A percentile compares a stretch with the other conserved stretches of the same genome.
These are phyloP conservation scores for Baccha elongata DNA, from an alignment of 2,888 invertebrate species.

Conservation along the genomic window DNA sequence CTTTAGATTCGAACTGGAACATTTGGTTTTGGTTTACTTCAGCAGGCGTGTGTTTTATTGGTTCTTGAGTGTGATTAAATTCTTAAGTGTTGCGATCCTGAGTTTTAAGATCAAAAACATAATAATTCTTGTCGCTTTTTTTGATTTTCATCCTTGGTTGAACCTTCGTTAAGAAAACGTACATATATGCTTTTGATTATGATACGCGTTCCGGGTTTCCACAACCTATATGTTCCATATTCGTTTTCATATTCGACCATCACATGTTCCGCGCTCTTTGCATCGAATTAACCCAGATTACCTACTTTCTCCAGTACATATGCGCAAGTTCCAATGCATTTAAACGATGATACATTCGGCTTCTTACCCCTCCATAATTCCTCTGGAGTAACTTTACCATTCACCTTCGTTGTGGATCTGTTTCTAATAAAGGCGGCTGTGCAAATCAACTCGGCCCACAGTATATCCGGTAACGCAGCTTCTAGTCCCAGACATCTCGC, in stretches of 20 bases:
- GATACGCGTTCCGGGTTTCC: background rate
- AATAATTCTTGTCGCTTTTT: background rate
- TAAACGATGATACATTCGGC: constrained; percentile 27
- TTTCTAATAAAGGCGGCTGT: constrained; percentile 17
- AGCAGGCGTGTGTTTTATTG: too few relatives aligned
- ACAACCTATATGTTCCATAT: background rate
- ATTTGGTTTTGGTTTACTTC: too few relatives aligned
- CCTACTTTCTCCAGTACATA: constrained; percentile 18
- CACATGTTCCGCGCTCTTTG: constrained; percentile 23
- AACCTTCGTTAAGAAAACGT: background rate
- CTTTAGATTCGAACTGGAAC: too few relatives aligned
- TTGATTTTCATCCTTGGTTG: constrained; percentile 17
- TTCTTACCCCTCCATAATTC: constrained; percentile 46
- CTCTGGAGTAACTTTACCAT: constrained; percentile 25
- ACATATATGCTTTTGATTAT: background rate
- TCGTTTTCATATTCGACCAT: constrained; percentile 25
- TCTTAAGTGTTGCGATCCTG: too few relatives aligned
- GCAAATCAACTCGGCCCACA: too few relatives aligned
- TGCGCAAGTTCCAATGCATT: background rate
- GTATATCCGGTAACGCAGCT: too few relatives aligned
- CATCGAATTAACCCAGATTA: constrained; percentile 22
- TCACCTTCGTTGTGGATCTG: constrained; percentile 38
- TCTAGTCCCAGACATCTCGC: too few relatives aligned
- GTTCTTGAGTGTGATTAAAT: too few relatives aligned
- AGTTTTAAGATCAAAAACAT: constrained; percentile 12